These are phyloP conservation scores for Nasua narica DNA, from an alignment of 2,797 vertebrate genomes.

Conservation along the genomic window DNA sequence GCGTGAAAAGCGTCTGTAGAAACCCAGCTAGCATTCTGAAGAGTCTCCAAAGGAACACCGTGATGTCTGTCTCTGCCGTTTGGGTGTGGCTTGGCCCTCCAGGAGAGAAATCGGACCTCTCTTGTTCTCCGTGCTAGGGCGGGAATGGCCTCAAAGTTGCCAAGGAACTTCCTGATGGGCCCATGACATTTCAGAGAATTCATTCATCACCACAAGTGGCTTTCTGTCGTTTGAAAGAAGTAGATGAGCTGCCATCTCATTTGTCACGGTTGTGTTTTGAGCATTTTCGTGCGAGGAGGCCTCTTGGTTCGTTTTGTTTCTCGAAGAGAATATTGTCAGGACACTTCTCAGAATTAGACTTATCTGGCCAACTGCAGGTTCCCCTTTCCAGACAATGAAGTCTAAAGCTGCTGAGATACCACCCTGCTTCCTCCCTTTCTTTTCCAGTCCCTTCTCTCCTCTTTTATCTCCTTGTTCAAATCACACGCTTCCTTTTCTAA, in stretches of 20 bases:
- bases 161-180: constrained; percentile 29
- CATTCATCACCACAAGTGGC: neutral
- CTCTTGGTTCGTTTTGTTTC: constrained; percentile 48
- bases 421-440: constrained; percentile 68
- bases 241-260: neutral
- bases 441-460: constrained; percentile 60
- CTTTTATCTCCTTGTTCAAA: constrained; percentile 72
- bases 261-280: constrained; percentile 42
- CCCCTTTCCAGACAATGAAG: constrained; percentile 53
- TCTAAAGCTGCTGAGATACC: constrained; percentile 53
- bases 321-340: constrained; percentile 46
- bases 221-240: constrained; percentile 33
- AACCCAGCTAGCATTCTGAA: constrained; percentile 61
- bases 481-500: constrained; percentile 78
- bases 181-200: constrained; percentile 39
- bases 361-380: constrained; percentile 56
- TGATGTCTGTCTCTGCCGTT: constrained; percentile 57
- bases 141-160: constrained; percentile 33
- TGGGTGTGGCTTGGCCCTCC: constrained; percentile 39
- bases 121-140: constrained; percentile 30
- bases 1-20: constrained; percentile 67
- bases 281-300: neutral
- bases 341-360: constrained; percentile 60
- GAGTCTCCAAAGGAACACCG: neutral
- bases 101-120: constrained; percentile 12